These are phyloP conservation scores for Sphaerodactylus townsendi DNA, from an alignment of 2,113 vertebrate genomes.

Conservation along the genomic window DNA sequence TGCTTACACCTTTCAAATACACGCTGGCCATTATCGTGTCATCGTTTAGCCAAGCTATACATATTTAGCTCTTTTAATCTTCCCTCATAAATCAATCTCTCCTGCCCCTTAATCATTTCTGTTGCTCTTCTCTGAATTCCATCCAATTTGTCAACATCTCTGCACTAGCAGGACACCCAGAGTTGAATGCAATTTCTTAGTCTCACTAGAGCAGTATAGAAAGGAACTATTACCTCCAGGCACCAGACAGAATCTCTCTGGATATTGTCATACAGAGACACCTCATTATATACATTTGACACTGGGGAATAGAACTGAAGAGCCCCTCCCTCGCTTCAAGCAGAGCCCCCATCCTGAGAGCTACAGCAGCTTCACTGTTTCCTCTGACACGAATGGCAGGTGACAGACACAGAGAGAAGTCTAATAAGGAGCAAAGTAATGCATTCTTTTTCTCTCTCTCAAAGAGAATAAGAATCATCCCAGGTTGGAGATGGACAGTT, in stretches of 20 bases:
- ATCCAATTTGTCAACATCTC: constrained; percentile 48
- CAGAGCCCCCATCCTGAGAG: constrained; percentile 5
- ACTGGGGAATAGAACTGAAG: constrained; percentile 15
- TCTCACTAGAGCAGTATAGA: constrained; percentile 19
- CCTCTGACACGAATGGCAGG: background rate
- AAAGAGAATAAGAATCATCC: too few relatives aligned
- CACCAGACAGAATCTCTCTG: constrained; percentile 33
- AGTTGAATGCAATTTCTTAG: constrained; percentile 35
- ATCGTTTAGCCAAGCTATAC: constrained; percentile 42
- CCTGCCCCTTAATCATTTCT: constrained; percentile 40
- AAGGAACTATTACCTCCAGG: constrained; percentile 17
- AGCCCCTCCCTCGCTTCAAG: background rate
- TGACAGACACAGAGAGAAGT: rapidly evolving
- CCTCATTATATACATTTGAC: background rate
- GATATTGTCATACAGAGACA: background rate
- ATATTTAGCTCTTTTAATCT: constrained; percentile 53
- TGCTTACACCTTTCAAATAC: constrained; percentile 46
- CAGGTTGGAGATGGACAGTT: too few relatives aligned
- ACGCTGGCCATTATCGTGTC: background rate
- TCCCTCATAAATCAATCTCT: constrained; percentile 43
- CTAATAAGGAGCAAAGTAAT: background rate
- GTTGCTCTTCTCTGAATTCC: constrained; percentile 45
- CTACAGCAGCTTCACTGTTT: background rate
- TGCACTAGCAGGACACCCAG: background rate
- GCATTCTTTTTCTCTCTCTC: too few relatives aligned